These are phyloP conservation scores for Mythimna albipuncta DNA, from an alignment of 2,888 invertebrate genomes.

Conservation along the genomic window DNA sequence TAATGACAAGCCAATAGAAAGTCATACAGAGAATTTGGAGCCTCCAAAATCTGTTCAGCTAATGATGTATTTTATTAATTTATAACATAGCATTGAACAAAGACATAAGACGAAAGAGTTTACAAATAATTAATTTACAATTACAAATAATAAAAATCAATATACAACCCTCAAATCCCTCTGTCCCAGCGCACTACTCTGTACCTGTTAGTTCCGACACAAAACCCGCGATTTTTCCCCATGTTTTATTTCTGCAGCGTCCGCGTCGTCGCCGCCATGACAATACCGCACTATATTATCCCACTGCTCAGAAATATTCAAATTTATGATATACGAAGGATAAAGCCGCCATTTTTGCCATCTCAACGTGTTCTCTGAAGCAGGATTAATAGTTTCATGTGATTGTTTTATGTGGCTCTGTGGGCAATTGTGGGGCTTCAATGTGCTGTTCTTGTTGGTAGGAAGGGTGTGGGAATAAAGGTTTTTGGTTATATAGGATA, in stretches of 20 bases:
- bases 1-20: too few species aligned
- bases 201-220: constrained; percentile 74
- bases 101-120: not conserved
- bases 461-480: constrained; percentile 32
- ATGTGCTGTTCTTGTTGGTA: constrained; percentile 20
- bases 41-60: too few species aligned
- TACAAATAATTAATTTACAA: too few species aligned
- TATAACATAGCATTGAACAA: not conserved
- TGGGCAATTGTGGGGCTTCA: constrained; percentile 39
- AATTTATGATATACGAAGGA: constrained; percentile 86
- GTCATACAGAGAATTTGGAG: too few species aligned
- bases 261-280: constrained; percentile 73
- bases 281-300: constrained; percentile 88
- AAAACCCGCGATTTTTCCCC: constrained; percentile 81
- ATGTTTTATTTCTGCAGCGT: constrained; percentile 76
- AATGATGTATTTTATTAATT: too few species aligned
- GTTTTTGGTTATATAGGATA: not conserved
- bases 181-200: constrained; percentile 64
- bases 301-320: constrained; percentile 83
- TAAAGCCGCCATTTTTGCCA: constrained; percentile 75
- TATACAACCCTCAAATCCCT: constrained; percentile 30
- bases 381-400: constrained; percentile 74
- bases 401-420: constrained; percentile 62
- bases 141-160: not conserved
- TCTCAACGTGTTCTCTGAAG: constrained; percentile 69